Evolutionary conservation across 2,113 vertebrate species (phyloP).

Genomic region (Ancistrus triradiatus): DNA sequence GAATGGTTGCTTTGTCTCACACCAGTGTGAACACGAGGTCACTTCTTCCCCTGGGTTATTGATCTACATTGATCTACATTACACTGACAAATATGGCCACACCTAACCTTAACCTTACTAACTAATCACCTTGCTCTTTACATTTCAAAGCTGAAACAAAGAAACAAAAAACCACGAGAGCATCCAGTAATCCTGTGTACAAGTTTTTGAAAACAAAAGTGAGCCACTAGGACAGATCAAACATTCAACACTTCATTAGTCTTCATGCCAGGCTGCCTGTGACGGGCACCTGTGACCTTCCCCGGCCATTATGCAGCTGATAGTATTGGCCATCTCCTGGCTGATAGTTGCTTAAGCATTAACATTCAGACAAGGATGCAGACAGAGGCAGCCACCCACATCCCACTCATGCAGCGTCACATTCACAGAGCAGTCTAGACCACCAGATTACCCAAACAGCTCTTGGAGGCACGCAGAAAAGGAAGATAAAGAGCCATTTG

Average conservation of each 20-base stretch:
- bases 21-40: too few species aligned
- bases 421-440: constrained; percentile 11
- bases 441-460: constrained; percentile 1
- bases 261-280: constrained; percentile 19
- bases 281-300: constrained; percentile 27
- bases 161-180: background rate
- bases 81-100: background rate
- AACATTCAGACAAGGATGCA: constrained; percentile 40
- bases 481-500: background rate
- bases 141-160: background rate
- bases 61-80: background rate
- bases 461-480: background rate
- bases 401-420: constrained; percentile 13
- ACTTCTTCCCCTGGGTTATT: too few species aligned
- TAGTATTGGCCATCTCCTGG: constrained; percentile 5
- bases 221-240: constrained; percentile 18
- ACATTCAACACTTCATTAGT: constrained; percentile 32
- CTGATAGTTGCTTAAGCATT: constrained; percentile 35
- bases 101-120: background rate
- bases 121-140: background rate
- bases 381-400: constrained; percentile 27
- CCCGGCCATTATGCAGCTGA: constrained; percentile 24
- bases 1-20: too few species aligned
- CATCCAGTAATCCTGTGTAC: background rate
- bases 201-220: constrained; percentile 7